Conservation (phyloP, 2,113 vertebrate genomes). For the Macquaria australasica region DNA sequence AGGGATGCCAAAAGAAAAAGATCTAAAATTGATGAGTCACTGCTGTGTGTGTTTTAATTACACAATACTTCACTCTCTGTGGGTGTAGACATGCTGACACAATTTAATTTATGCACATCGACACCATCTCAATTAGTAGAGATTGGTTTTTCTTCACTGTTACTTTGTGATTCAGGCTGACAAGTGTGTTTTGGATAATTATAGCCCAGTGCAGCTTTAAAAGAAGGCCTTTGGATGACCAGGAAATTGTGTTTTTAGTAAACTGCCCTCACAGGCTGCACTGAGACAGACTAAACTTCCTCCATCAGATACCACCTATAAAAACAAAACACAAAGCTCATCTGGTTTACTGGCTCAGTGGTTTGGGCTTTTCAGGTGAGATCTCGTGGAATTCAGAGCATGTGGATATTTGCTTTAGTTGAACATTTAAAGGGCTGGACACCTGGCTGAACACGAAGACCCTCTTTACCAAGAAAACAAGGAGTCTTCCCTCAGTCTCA, state of each 20-base stretch:
- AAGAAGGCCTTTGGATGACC: not conserved
- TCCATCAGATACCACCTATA: conserved; percentile 8
- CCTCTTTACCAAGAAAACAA: not conserved
- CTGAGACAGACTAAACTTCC: conserved; percentile 20
- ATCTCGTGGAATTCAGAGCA: conserved; percentile 29
- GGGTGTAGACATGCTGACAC: not conserved
- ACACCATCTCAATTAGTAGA: not conserved
- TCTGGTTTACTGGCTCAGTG: conserved; percentile 20
- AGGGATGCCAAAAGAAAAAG: not conserved
- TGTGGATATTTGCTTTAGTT: conserved; percentile 30
- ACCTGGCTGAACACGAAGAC: conserved; percentile 14
- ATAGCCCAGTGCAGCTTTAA: not conserved
- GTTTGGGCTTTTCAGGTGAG: conserved; percentile 9
- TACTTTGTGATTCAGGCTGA: not conserved
- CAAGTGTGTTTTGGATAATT: conserved; percentile 1
- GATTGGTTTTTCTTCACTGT: not conserved
- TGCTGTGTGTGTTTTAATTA: not conserved
- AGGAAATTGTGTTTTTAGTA: not conserved
- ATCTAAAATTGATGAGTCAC: not conserved
- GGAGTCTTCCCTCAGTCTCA: not conserved
- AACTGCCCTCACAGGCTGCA: not conserved
- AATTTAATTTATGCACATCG: not conserved
- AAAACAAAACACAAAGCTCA: conserved; percentile 27
- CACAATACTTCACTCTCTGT: not conserved
- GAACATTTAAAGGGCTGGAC: conserved; percentile 15